These are phyloP conservation scores for Zenarchopterus dispar DNA, from an alignment of 2,797 vertebrate genomes.

Conservation along the genomic window DNA sequence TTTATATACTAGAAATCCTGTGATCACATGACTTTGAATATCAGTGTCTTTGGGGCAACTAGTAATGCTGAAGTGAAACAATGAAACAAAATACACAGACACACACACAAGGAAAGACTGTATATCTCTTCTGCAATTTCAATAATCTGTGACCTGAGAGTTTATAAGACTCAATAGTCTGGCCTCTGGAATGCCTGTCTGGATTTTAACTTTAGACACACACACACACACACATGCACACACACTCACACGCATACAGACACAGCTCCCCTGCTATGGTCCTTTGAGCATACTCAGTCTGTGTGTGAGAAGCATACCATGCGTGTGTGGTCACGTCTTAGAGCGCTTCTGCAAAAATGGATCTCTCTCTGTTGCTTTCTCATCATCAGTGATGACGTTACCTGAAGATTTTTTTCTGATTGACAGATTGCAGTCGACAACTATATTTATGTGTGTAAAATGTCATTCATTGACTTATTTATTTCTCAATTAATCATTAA, in stretches of 20 bases:
- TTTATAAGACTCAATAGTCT: constrained; percentile 80
- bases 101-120: constrained; percentile 39
- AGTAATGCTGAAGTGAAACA: constrained; percentile 38
- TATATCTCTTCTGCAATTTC: constrained; percentile 77
- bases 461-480: constrained; percentile 26
- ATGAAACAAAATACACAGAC: constrained; percentile 46
- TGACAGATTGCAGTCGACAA: constrained; percentile 33
- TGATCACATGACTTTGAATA: constrained; percentile 25
- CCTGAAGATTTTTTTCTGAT: constrained; percentile 16
- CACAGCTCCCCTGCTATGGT: constrained; percentile 68
- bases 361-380: constrained; percentile 32
- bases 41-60: constrained; percentile 24
- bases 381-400: constrained; percentile 56
- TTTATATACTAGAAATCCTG: constrained; percentile 14
- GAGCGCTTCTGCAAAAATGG: constrained; percentile 64
- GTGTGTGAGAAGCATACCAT: constrained; percentile 74
- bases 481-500: constrained; percentile 40
- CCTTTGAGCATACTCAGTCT: constrained; percentile 66
- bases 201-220: constrained; percentile 74
- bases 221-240: constrained; percentile 46
- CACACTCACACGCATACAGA: constrained; percentile 11
- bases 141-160: constrained; percentile 79
- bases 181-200: constrained; percentile 77
- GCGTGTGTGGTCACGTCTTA: constrained; percentile 80
- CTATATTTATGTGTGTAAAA: constrained; percentile 25